Conservation (phyloP, 2,113 vertebrate species). For the Nycticebus coucang region DNA sequence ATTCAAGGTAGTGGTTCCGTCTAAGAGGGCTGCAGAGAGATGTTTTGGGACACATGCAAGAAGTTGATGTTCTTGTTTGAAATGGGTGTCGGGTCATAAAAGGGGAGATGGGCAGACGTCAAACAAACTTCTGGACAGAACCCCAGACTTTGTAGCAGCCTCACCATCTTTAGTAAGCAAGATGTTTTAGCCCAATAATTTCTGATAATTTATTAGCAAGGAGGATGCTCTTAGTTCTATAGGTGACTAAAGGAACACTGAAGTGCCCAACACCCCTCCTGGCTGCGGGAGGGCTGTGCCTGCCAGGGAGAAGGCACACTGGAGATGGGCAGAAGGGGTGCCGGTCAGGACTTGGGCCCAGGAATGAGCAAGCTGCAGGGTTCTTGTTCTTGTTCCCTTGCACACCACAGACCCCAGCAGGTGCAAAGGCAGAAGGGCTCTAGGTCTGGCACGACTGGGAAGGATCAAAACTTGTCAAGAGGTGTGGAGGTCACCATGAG, state of each 20-base stretch:
- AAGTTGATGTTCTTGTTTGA: not conserved
- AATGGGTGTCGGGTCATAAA: not conserved
- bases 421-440: not conserved
- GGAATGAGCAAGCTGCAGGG: not conserved
- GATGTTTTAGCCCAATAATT: not conserved
- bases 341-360: too few species aligned
- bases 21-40: not conserved
- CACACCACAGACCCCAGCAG: rapidly evolving
- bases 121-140: not conserved
- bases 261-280: not conserved
- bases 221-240: not conserved
- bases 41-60: not conserved
- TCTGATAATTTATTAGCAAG: not conserved
- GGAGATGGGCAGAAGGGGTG: too few species aligned
- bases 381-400: too few species aligned
- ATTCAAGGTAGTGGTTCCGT: not conserved
- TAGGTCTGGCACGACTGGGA: not conserved
- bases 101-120: too few species aligned
- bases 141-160: not conserved
- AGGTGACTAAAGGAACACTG: not conserved
- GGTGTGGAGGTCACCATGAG: not conserved
- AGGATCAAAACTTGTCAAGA: not conserved
- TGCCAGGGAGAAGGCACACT: not conserved
- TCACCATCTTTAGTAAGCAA: not conserved
- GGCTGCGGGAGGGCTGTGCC: not conserved